Conservation (phyloP, 2,113 vertebrate species). For the Catharus fuscescens region DNA sequence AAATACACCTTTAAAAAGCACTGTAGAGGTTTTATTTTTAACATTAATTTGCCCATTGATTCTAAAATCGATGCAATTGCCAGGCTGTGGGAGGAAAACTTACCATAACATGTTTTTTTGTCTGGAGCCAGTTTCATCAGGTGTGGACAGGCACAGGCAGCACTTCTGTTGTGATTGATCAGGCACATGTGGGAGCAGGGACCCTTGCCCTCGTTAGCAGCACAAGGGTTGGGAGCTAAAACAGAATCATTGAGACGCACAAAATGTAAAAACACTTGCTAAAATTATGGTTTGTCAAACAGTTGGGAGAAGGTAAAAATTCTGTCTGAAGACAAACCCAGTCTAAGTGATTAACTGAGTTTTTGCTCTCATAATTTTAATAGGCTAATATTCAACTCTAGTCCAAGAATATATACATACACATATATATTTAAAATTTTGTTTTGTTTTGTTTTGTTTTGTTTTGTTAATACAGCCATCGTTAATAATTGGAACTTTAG, state of each 20-base stretch:
- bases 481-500: not conserved
- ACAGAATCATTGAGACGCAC: not conserved
- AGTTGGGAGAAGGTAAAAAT: not conserved
- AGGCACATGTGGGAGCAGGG: constrained; percentile 97
- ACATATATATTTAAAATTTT: no score
- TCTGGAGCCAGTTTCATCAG: constrained; percentile 93
- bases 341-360: not conserved
- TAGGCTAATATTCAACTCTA: not conserved
- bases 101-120: constrained; percentile 92
- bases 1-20: not conserved
- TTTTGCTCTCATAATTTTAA: accelerated
- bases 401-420: not conserved
- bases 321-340: not conserved
- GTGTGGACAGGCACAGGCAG: constrained; percentile 93
- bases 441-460: no score
- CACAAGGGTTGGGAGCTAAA: constrained; percentile 92
- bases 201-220: constrained; percentile 87
- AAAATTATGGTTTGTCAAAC: not conserved
- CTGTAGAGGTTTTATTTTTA: not conserved
- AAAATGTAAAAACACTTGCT: not conserved
- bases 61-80: not conserved
- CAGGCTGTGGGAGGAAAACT: constrained; percentile 34
- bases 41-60: not conserved
- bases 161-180: constrained; percentile 90
- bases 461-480: not conserved